phyloP scores from a whole-genome alignment of 2,888 invertebrate genomes.

The Heteromurus nitidus region DNA sequence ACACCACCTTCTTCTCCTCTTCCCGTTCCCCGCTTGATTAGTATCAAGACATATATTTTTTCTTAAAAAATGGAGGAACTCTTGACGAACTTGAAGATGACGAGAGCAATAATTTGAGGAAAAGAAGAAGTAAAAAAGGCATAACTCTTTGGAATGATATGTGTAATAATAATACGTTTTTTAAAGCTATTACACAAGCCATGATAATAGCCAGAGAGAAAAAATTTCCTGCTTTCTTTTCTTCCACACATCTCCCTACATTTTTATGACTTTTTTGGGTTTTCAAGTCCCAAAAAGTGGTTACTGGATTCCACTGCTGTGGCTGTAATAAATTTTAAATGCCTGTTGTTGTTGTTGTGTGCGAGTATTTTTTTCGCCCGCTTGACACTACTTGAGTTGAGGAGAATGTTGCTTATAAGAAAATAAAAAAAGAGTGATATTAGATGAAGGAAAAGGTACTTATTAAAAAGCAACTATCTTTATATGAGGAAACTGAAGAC shows the following conservation, averaged over 20 bases:
- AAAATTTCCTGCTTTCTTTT: constrained; percentile 57
- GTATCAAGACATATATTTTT: constrained; percentile 5
- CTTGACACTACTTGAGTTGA: constrained; percentile 43
- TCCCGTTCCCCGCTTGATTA: too few species aligned
- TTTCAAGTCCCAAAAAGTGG: constrained; percentile 67
- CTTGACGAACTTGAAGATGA: background rate
- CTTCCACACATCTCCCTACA: constrained; percentile 51
- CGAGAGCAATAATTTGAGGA: constrained; percentile 30
- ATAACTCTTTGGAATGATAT: constrained; percentile 19
- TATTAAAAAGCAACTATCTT: too few species aligned
- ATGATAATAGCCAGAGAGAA: constrained; percentile 40
- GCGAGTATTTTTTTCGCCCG: constrained; percentile 61
- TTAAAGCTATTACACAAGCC: background rate
- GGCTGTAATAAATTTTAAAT: constrained; percentile 69
- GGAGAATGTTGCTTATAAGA: too few species aligned
- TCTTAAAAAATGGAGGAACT: background rate
- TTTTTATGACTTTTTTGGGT: constrained; percentile 68
- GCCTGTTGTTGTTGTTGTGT: constrained; percentile 40
- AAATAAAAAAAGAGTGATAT: too few species aligned
- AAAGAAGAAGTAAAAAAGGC: constrained; percentile 15
- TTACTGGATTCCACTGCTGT: constrained; percentile 59
- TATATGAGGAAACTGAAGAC: too few species aligned
- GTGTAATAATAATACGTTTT: constrained; percentile 34
- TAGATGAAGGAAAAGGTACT: too few species aligned
- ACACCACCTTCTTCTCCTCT: too few species aligned